phyloP scores from a whole-genome alignment of 2,888 invertebrate species.

The Dinocampus coccinellae region DNA sequence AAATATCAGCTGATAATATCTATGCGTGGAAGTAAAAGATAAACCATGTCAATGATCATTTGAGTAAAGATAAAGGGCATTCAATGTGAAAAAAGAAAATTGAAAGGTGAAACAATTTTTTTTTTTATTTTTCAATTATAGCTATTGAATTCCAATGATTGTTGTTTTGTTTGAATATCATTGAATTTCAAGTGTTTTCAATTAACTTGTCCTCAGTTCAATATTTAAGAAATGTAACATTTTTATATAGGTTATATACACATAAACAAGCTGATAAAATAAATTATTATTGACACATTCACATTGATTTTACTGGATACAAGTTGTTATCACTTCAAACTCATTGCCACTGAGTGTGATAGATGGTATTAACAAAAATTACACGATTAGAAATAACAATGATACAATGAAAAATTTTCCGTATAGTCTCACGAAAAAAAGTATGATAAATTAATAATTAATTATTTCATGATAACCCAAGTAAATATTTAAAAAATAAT shows the following conservation, averaged over 20 bases:
- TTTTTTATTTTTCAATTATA: too few species aligned
- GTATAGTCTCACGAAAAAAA: too few species aligned
- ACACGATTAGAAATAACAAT: background rate
- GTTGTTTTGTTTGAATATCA: background rate
- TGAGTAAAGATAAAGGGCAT: background rate
- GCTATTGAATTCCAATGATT: background rate
- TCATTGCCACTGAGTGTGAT: background rate
- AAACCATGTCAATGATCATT: background rate
- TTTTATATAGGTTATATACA: background rate
- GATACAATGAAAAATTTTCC: background rate
- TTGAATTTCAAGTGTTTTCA: constrained; percentile 3
- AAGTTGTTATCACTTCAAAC: background rate
- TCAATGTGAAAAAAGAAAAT: background rate
- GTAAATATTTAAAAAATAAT: too few species aligned
- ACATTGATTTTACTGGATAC: background rate
- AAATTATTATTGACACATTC: background rate
- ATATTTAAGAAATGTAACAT: background rate
- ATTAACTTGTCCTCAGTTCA: background rate
- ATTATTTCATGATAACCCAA: too few species aligned
- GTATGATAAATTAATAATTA: too few species aligned
- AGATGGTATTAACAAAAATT: background rate
- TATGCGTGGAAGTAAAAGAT: background rate
- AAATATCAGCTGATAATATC: background rate
- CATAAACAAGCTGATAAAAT: background rate
- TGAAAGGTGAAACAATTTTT: background rate